Percentiles rank a stretch among this genome's conserved stretches.
Evolutionary conservation across 2,888 invertebrate genomes (phyloP).

Genomic region (Mycalesis mineus): DNA sequence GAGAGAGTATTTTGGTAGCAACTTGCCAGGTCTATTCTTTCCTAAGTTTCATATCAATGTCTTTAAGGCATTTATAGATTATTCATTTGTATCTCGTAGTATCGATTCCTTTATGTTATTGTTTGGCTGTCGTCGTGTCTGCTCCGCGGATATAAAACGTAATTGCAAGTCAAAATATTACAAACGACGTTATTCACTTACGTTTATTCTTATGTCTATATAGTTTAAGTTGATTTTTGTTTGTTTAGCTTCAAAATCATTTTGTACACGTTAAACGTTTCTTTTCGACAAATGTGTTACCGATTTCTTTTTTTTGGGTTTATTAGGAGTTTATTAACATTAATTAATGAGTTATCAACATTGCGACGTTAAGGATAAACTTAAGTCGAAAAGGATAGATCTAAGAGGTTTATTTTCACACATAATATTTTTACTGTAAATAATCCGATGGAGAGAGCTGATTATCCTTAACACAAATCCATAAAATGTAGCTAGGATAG

Average conservation of each 20-base stretch:
- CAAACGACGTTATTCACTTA: conserved; percentile 14
- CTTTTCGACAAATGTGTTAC: not conserved
- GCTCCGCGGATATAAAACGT: conserved; percentile 56
- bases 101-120: conserved; percentile 75
- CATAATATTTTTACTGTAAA: too few species aligned
- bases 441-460: too few species aligned
- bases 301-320: not conserved
- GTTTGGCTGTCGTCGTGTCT: conserved; percentile 60
- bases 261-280: not conserved
- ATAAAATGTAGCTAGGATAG: too few species aligned
- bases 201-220: conserved; percentile 8
- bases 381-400: too few species aligned
- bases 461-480: too few species aligned
- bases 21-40: conserved; percentile 40
- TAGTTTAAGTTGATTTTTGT: conserved; percentile 6
- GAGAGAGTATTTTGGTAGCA: not conserved
- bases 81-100: conserved; percentile 71
- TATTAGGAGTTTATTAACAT: not conserved
- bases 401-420: too few species aligned
- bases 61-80: conserved; percentile 75
- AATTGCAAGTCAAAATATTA: conserved; percentile 48
- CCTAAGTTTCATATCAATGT: conserved; percentile 47
- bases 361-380: too few species aligned
- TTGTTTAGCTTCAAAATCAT: not conserved
- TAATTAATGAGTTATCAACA: too few species aligned